Evolutionary conservation across 2,888 invertebrate genomes (phyloP).

Genomic region (Eristalinus sepulchralis): DNA sequence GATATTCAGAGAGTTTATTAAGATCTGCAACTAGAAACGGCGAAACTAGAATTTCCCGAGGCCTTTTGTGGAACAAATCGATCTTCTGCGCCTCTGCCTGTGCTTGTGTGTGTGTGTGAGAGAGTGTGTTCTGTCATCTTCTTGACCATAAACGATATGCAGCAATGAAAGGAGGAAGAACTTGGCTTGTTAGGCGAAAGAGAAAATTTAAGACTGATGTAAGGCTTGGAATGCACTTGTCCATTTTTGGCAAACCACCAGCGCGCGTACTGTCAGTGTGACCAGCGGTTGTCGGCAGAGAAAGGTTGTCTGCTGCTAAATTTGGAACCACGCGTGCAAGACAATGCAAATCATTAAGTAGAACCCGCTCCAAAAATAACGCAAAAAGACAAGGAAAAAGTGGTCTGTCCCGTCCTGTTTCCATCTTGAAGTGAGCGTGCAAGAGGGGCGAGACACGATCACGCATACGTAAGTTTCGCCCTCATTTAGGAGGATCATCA

Average conservation of each 20-base stretch:
- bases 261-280: constrained; percentile 10
- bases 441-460: not conserved
- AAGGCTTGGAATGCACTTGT: constrained; percentile 61
- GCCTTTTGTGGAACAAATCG: constrained; percentile 55
- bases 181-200: constrained; percentile 55
- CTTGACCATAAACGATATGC: constrained; percentile 42
- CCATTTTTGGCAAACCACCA: constrained; percentile 63
- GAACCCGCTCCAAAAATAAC: not conserved
- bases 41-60: constrained; percentile 61
- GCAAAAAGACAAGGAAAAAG: constrained; percentile 1
- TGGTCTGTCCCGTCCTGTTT: constrained; percentile 3
- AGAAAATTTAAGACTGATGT: constrained; percentile 70
- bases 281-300: constrained; percentile 32
- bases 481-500: not conserved
- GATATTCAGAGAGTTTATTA: constrained; percentile 58
- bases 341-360: constrained; percentile 52
- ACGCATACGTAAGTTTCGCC: not conserved
- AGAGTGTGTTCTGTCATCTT: constrained; percentile 29
- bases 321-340: constrained; percentile 35
- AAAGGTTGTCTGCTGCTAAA: constrained; percentile 49
- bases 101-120: not conserved
- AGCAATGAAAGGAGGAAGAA: constrained; percentile 29
- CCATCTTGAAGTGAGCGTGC: not conserved
- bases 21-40: constrained; percentile 49
- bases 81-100: constrained; percentile 5